Percentiles rank a stretch among this genome's conserved stretches.
phyloP scores from a whole-genome alignment of 2,888 invertebrate species.

The Ariolimax columbianus region DNA sequence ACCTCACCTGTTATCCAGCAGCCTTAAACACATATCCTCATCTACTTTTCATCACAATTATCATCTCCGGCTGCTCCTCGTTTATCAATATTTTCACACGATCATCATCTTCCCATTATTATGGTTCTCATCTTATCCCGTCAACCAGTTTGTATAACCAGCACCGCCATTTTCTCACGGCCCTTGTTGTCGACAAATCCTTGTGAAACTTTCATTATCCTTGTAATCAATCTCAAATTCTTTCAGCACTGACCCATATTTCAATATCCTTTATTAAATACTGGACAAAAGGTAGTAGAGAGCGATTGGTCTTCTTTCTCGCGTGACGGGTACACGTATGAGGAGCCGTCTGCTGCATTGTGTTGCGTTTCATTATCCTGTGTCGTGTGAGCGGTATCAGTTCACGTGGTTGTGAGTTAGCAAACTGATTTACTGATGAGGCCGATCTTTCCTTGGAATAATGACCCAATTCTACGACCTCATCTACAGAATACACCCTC shows the following conservation, averaged over 20 bases:
- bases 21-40: too few relatives aligned
- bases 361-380: not conserved
- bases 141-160: too few relatives aligned
- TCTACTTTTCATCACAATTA: too few relatives aligned
- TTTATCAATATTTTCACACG: too few relatives aligned
- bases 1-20: too few relatives aligned
- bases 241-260: not conserved
- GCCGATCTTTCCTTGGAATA: not conserved
- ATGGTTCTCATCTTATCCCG: too few relatives aligned
- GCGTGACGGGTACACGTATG: not conserved
- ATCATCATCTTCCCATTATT: too few relatives aligned
- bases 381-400: not conserved
- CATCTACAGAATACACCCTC: not conserved
- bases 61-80: too few relatives aligned
- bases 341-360: not conserved
- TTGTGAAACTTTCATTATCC: not conserved
- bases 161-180: too few relatives aligned
- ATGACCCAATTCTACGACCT: constrained; percentile 7
- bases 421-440: not conserved
- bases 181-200: too few relatives aligned
- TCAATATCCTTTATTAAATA: not conserved
- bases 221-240: not conserved
- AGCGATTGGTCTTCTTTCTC: not conserved
- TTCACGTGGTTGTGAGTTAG: not conserved
- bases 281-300: not conserved